Evolutionary conservation across 2,113 vertebrate species (phyloP), one percentile per base, ranked within the genome.

Genomic region (Stigmatopora nigra): DNA sequence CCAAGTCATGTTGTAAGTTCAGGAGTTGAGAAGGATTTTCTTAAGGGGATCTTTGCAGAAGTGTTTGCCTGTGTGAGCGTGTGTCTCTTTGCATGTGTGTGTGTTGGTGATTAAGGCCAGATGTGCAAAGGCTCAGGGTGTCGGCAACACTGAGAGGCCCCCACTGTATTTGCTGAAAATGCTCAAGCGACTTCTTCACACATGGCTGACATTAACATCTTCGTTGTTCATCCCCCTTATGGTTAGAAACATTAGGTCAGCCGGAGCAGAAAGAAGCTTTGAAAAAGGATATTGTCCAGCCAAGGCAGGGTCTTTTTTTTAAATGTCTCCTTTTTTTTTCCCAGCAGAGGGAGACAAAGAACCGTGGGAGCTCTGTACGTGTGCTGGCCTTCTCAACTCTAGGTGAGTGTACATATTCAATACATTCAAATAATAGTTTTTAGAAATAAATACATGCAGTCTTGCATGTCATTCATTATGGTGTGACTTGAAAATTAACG

Each of bases 1-100:
- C 84, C 82, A 70, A 74, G 84, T 87, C 81, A 84, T 90, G 87
- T 90, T 86, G 86, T 86, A 91, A 90, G 89, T 91, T 91, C 87
- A 90, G 83, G 75, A 90, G 89, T 90, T 91, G 87, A 90, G 87
- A 83, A 73, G 85, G 85, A 84, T 88, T 90, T 89, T 86, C 75
- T 84, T 77, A 59, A 70, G 81, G 74, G 69, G 81, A 64, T 81
- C 80, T 82, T 71, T 81, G 77, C 76, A 69, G 63, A 77, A 78
- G 85, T 82, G 83, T 84, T 81, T 78, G 81, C 63, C 77, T 72
- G 68, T 70, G 77, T 79, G 81, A 71, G 78, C 78, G 63, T 73
- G 79, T 79, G 60, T 82, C 31, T 79, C 48, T 68, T 77, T 68
- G 62, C 7, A 62, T 51, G 58, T 80, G 67, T 80, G 67, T 68